These are phyloP conservation scores for Vanessa cardui DNA, from an alignment of 2,888 invertebrate genomes.

Conservation along the genomic window DNA sequence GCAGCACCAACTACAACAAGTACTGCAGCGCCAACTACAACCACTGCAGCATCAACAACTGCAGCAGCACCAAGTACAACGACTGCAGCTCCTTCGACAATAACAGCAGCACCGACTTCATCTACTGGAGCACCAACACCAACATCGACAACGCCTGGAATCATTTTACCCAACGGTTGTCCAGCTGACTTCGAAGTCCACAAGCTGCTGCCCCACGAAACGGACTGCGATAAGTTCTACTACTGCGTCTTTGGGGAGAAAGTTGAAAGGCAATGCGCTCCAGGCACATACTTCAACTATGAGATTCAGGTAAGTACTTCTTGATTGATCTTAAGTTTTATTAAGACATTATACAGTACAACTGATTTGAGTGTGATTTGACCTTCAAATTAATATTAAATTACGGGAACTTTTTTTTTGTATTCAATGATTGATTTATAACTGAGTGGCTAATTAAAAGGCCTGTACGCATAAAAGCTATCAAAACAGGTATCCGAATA, in stretches of 20 bases:
- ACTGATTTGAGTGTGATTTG: too few relatives aligned
- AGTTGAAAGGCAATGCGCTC: constrained; percentile 47
- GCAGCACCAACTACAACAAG: constrained; percentile 24
- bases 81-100: not conserved
- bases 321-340: too few relatives aligned
- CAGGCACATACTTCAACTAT: constrained; percentile 55
- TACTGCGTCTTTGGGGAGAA: constrained; percentile 54
- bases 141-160: constrained; percentile 1
- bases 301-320: constrained; percentile 49
- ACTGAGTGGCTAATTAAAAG: too few relatives aligned
- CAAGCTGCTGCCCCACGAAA: constrained; percentile 54
- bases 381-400: too few relatives aligned
- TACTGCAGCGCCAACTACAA: constrained; percentile 16
- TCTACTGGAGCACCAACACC: constrained; percentile 11
- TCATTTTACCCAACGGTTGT: constrained; percentile 52
- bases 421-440: too few relatives aligned
- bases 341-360: too few relatives aligned
- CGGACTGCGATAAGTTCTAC: constrained; percentile 55
- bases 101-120: not conserved
- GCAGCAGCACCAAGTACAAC: not conserved
- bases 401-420: too few relatives aligned
- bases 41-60: constrained; percentile 14
- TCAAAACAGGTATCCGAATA: too few relatives aligned
- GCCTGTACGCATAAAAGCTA: too few relatives aligned
- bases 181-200: constrained; percentile 49